Evolutionary conservation across 1,140 invertebrate species (phyloP), one percentile per base, ranked within the genome.

Genomic region (Belonocnema kinseyi): DNA sequence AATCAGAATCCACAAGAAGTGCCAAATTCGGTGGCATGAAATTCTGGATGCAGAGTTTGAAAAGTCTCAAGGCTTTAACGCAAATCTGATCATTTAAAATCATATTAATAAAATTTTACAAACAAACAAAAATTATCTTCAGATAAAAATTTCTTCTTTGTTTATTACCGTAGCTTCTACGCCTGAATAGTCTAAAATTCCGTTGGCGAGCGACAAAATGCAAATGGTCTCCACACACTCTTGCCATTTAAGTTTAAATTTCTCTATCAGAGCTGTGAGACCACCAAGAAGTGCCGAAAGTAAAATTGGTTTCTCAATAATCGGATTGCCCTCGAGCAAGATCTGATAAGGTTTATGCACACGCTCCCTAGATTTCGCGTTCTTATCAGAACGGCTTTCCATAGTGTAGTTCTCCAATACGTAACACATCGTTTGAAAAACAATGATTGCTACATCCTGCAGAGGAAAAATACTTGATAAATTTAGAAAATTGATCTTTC

Each of bases 1-100:
- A 93, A 14, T 95, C 94, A 19, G 92, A 92, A 79, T 96, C 94
- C 17, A 95, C 90, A 0, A 96, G 88, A 16, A 96, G 82, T 2
- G 94, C 95, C 83, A 96, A 91, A 85, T 96, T 95, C 0, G 95
- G 95, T 0, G 95, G 94, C 85, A 96, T 92, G 79, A 95, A 96
- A 85, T 95, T 95, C 80, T 94, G 92, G 26, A 96, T 94, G 2
- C 94, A 93, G 71, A 95, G 82, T 80, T 94, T 93, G 53, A 95
- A 93, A 1, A 96, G 87, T 85, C 94, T 95, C 12, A 96, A 86
- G 0, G 93, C 93, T 83, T 94, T 92, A 0, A 96, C 93, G 61
- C 93, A 92, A 53, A 95, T 92, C 95, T 95, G 85, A n/a, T 81
- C 83, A 58, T 40, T 71, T 50, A 75, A 73, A 73, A 26, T 19